These are phyloP conservation scores for Malacoraja senta DNA, from an alignment of 2,797 vertebrate species.

Conservation along the genomic window DNA sequence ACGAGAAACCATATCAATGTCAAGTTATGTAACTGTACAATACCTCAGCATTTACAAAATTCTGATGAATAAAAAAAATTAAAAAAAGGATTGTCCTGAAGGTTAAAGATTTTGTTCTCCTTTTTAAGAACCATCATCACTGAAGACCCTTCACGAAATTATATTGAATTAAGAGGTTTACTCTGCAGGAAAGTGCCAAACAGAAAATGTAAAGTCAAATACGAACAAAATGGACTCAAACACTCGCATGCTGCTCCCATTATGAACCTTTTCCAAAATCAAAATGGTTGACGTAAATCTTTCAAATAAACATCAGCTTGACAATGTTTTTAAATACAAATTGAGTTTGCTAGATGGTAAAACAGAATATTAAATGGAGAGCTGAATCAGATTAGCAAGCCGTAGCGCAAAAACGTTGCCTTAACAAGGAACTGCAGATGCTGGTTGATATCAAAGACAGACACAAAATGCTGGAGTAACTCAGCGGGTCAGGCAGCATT, in stretches of 20 bases:
- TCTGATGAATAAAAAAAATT: neutral
- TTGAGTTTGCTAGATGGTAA: neutral
- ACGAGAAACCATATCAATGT: neutral
- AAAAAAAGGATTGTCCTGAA: neutral
- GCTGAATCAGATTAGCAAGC: neutral
- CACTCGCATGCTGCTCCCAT: neutral
- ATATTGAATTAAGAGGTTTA: neutral
- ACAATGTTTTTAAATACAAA: neutral
- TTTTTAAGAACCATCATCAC: neutral
- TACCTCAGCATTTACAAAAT: neutral
- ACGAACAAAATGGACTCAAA: neutral
- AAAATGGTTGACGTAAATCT: neutral
- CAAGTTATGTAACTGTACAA: neutral
- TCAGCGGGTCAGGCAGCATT: no score
- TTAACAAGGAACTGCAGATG: no score
- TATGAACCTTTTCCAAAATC: neutral
- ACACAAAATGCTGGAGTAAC: no score
- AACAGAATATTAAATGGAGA: neutral
- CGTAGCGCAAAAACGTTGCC: neutral
- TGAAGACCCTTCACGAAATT: neutral
- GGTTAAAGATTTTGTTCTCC: neutral
- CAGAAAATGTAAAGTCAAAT: neutral
- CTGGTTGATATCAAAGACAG: no score
- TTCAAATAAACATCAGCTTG: neutral
- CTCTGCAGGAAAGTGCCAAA: neutral